phyloP scores from a whole-genome alignment of 2,888 invertebrate genomes.

The Pyrocoelia pectoralis region DNA sequence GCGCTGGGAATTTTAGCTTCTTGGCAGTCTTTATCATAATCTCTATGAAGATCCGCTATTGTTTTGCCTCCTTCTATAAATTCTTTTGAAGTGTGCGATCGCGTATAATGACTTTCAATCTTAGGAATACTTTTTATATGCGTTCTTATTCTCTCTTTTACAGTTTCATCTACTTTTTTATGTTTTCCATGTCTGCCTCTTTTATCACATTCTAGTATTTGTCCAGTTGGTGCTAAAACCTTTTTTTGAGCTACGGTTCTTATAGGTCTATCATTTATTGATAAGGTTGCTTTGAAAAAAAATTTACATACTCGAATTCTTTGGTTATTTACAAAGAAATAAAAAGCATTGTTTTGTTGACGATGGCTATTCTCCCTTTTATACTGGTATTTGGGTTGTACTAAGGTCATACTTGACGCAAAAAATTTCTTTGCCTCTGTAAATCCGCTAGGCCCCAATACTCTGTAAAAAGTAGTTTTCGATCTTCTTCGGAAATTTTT shows the following conservation, averaged over 20 bases:
- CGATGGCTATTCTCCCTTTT: conserved; percentile 1
- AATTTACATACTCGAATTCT: background rate
- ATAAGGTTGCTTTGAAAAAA: conserved; percentile 7
- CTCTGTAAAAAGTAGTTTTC: conserved; percentile 1
- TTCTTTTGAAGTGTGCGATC: background rate
- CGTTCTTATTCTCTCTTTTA: background rate
- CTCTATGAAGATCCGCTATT: background rate
- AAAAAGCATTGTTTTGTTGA: conserved; percentile 3
- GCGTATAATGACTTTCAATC: background rate
- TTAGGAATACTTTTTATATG: background rate
- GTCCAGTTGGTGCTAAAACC: background rate
- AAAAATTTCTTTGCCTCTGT: conserved; percentile 11
- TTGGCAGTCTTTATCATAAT: background rate
- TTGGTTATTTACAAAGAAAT: background rate
- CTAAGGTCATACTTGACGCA: background rate
- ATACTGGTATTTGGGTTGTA: background rate
- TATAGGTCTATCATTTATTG: conserved; percentile 7
- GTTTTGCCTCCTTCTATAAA: background rate
- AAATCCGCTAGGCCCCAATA: conserved; percentile 2
- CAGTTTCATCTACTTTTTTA: no score
- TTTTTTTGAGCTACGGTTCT: background rate
- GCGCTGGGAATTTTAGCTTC: background rate
- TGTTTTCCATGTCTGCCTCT: no score
- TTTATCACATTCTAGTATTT: no score
- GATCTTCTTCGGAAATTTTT: conserved; percentile 8